Evolutionary conservation across 2,888 invertebrate species (phyloP).

Genomic region (Mimachlamys varia): DNA sequence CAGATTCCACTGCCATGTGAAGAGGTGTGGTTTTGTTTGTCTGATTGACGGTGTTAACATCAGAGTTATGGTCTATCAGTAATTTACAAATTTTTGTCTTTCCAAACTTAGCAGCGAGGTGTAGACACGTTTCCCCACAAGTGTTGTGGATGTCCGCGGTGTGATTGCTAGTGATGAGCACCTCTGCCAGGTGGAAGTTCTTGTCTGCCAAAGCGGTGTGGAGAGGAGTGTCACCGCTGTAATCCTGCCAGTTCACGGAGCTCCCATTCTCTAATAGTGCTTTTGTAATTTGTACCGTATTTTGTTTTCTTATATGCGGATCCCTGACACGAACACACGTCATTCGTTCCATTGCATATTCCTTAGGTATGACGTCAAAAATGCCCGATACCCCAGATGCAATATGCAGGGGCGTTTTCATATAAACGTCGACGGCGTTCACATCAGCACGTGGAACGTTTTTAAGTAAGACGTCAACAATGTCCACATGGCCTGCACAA

Average conservation of each 20-base stretch:
- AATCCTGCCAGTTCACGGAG: background rate
- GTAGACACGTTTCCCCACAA: background rate
- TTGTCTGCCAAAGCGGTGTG: background rate
- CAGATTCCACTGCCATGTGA: background rate
- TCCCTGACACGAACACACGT: background rate
- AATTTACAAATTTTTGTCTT: background rate
- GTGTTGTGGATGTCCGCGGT: background rate
- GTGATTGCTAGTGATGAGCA: background rate
- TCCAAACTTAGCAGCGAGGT: constrained; percentile 1
- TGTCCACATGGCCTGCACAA: background rate
- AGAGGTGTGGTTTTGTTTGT: background rate
- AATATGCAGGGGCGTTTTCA: background rate
- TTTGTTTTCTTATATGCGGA: background rate
- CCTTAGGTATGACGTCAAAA: background rate
- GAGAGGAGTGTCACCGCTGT: background rate
- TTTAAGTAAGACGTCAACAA: background rate
- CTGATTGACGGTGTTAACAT: background rate
- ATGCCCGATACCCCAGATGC: background rate
- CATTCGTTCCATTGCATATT: constrained; percentile 2
- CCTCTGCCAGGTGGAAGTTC: constrained; percentile 4
- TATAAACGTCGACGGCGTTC: background rate
- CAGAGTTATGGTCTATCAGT: background rate
- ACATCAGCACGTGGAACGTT: background rate
- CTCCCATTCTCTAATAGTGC: background rate
- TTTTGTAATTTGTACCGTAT: background rate